Conservation (phyloP, 2,113 vertebrate genomes). For the Spea multiplicata region DNA sequence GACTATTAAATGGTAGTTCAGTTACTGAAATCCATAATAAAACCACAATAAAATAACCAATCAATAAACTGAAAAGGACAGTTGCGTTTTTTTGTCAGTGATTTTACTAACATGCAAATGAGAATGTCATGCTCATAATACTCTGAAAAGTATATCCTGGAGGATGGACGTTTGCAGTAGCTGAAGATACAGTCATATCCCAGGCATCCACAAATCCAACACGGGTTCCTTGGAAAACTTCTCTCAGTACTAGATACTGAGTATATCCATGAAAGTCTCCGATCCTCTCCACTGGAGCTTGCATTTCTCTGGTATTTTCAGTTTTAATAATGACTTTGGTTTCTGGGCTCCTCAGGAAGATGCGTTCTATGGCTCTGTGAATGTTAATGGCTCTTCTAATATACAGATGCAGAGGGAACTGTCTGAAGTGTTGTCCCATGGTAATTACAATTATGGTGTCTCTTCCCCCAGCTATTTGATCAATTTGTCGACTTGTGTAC, state of each 20-base stretch:
- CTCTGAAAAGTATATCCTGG: conserved; percentile 23
- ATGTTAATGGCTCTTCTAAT: conserved; percentile 29
- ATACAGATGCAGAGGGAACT: conserved; percentile 49
- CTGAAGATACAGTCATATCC: conserved; percentile 44
- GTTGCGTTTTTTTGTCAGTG: too few species aligned
- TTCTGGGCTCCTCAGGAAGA: conserved; percentile 42
- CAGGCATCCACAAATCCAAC: conserved; percentile 47
- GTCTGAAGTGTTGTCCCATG: conserved; percentile 50
- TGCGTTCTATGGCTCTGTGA: conserved; percentile 29
- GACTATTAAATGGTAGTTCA: too few species aligned
- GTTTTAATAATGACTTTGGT: conserved; percentile 48
- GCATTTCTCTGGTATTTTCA: conserved; percentile 46
- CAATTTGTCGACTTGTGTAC: conserved; percentile 40
- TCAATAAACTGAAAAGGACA: too few species aligned
- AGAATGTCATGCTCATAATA: conserved; percentile 52
- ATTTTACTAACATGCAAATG: conserved; percentile 41
- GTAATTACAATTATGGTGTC: conserved; percentile 35
- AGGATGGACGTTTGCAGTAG: background rate
- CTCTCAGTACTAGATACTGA: conserved; percentile 29
- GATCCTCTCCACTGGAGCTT: background rate
- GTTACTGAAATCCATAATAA: too few species aligned
- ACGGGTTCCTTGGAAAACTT: conserved; percentile 47
- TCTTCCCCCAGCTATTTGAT: conserved; percentile 29
- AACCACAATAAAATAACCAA: too few species aligned
- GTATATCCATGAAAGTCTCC: conserved; percentile 45